Conservation (phyloP, 2,113 vertebrate genomes). For the Ochotona curzoniae region DNA sequence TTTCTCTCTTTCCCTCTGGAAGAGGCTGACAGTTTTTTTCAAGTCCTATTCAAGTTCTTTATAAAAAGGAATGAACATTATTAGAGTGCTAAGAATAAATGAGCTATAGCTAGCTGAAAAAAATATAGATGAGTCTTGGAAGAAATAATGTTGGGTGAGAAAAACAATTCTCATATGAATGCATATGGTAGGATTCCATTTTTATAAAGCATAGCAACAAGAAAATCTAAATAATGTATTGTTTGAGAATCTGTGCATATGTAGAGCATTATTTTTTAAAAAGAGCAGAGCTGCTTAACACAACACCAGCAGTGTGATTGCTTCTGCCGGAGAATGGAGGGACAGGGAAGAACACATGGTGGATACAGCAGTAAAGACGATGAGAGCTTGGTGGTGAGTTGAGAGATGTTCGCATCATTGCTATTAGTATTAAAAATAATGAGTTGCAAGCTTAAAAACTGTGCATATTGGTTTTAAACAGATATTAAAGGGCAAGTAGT, state of each 20-base stretch:
- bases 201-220: constrained; percentile 43
- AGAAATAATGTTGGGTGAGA: constrained; percentile 48
- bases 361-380: accelerated
- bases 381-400: not conserved
- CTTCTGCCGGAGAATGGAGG: not conserved
- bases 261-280: not conserved
- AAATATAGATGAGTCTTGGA: constrained; percentile 27
- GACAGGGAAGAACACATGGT: accelerated
- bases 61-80: constrained; percentile 11
- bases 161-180: constrained; percentile 53
- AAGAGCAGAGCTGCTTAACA: not conserved
- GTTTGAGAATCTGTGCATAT: constrained; percentile 15
- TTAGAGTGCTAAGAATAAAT: constrained; percentile 6
- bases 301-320: not conserved
- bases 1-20: constrained; percentile 24
- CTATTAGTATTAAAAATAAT: not conserved
- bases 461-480: not conserved
- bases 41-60: constrained; percentile 4
- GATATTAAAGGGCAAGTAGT: not conserved
- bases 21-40: not conserved
- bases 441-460: not conserved
- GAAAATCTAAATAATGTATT: constrained; percentile 27
- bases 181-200: constrained; percentile 27
- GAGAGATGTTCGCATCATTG: not conserved
- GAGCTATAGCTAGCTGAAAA: constrained; percentile 28